Conservation (phyloP, 2,797 vertebrate genomes). For the Luscinia megarhynchos region DNA sequence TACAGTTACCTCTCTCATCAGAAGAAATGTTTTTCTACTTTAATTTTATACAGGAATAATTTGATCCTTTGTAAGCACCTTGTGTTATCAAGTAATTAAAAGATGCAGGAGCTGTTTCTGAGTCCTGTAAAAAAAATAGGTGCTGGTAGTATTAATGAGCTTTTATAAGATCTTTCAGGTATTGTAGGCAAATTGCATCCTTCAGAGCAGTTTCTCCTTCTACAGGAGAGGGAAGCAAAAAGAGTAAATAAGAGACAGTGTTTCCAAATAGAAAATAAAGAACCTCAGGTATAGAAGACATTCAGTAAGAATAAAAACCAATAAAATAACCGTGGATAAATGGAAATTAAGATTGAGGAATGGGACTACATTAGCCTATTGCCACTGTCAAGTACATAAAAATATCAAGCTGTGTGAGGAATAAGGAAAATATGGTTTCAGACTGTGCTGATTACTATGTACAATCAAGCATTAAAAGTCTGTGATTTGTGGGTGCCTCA, state of each 20-base stretch:
- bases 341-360: background rate
- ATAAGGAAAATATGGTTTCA: background rate
- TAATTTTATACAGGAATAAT: slow-evolving; percentile 49
- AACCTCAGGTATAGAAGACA: background rate
- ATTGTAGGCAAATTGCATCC: background rate
- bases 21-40: slow-evolving; percentile 16
- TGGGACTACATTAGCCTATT: background rate
- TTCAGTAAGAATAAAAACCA: background rate
- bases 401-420: background rate
- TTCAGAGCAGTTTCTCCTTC: background rate
- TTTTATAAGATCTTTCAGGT: slow-evolving; percentile 17
- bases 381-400: background rate
- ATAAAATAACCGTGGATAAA: background rate
- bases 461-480: background rate
- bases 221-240: background rate
- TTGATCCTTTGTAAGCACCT: background rate
- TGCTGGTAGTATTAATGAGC: background rate
- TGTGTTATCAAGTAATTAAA: slow-evolving; percentile 45
- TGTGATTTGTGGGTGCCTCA: background rate
- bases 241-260: background rate
- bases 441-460: background rate
- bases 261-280: background rate
- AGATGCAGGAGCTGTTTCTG: background rate
- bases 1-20: background rate
- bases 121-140: background rate